Conservation (phyloP, 37 sponge, comb jelly and placozoan species). For the Geodia barretti region DNA sequence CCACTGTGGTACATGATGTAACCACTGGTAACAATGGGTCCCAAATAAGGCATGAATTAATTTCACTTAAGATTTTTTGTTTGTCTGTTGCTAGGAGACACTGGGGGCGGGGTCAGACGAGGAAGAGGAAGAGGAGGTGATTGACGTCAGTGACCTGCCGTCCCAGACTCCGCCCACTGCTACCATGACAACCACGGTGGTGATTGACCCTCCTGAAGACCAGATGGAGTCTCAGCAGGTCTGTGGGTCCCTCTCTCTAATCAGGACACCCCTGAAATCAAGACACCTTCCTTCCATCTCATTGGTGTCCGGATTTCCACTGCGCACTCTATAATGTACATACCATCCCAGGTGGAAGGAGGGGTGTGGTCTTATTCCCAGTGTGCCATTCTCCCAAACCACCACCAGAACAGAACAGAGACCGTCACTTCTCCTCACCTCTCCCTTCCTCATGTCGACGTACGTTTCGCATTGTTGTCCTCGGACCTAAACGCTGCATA, state of each 20-base stretch:
- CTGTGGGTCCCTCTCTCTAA: not conserved
- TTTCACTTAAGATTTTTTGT: no score
- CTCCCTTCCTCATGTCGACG: no score
- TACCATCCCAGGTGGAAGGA: not conserved
- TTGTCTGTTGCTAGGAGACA: not conserved
- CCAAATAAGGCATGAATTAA: no score
- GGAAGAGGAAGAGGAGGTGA: conserved; percentile 33
- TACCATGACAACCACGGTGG: not conserved
- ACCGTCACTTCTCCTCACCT: no score
- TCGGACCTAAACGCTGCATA: no score
- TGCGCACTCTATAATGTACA: not conserved
- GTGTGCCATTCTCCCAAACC: not conserved
- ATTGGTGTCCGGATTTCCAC: not conserved
- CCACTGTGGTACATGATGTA: no score
- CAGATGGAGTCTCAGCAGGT: not conserved
- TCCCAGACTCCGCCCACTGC: not conserved
- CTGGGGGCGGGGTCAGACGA: not conserved
- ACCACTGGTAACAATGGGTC: no score
- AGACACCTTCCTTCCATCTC: no score
- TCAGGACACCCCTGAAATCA: not conserved
- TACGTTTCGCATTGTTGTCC: no score
- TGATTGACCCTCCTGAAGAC: not conserved
- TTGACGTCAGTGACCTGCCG: not conserved
- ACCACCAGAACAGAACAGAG: not conserved
- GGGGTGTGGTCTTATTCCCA: not conserved